Evolutionary conservation across 2,797 vertebrate genomes (phyloP).

Genomic region (Momotus momota): DNA sequence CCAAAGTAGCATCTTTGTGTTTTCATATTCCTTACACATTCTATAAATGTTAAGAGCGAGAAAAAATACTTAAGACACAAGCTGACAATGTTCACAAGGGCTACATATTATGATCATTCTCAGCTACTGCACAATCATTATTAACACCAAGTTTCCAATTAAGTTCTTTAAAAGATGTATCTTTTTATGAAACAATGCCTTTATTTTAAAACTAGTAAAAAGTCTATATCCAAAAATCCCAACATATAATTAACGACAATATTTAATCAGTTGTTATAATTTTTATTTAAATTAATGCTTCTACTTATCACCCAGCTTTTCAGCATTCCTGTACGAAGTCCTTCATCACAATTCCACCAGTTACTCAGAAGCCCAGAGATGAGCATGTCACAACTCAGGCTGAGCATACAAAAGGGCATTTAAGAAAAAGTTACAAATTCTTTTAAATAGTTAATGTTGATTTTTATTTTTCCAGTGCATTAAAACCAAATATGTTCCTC

Average conservation of each 20-base stretch:
- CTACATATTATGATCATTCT: background rate
- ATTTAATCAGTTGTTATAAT: background rate
- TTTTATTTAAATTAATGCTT: background rate
- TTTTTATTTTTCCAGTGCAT: background rate
- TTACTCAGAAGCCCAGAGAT: background rate
- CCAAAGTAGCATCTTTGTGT: background rate
- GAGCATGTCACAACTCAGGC: background rate
- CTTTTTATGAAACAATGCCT: background rate
- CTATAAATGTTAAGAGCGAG: background rate
- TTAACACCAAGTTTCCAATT: background rate
- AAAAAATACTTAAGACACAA: background rate
- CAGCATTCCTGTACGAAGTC: background rate
- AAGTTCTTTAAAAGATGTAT: background rate
- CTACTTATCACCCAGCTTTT: background rate
- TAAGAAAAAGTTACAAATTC: background rate
- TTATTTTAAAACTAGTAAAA: background rate
- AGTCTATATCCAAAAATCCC: background rate
- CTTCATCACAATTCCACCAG: background rate
- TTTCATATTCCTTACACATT: background rate
- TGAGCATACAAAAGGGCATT: accelerated
- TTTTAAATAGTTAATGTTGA: background rate
- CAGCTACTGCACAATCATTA: background rate
- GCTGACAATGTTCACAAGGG: background rate
- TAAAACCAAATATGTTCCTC: background rate
- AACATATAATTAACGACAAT: background rate